Evolutionary conservation across 2,888 invertebrate species (phyloP).

Genomic region (Mycalesis mineus): DNA sequence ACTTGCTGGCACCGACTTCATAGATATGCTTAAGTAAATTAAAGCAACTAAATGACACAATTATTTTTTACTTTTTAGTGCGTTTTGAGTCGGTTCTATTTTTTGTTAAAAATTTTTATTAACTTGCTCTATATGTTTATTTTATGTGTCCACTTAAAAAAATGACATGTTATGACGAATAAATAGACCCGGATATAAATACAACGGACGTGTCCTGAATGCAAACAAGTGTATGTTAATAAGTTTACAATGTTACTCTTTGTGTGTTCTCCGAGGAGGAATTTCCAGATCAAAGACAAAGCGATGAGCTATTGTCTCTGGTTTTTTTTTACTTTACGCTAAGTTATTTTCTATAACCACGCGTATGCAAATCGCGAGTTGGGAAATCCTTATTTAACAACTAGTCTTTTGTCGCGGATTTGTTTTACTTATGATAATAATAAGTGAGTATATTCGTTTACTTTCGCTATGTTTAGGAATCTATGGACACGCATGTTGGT

Average conservation of each 20-base stretch:
- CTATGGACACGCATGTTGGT: too few species aligned
- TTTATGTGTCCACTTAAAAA: slow-evolving; percentile 4
- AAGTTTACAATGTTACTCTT: neutral
- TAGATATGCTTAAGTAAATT: too few species aligned
- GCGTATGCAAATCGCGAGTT: slow-evolving; percentile 25
- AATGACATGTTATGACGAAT: slow-evolving; percentile 4
- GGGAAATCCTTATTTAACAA: slow-evolving; percentile 17
- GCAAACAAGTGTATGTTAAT: slow-evolving; percentile 2
- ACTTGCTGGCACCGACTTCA: too few species aligned
- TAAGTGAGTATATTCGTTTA: too few species aligned
- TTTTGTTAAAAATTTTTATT: too few species aligned
- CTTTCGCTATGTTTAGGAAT: too few species aligned
- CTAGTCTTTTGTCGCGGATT: neutral
- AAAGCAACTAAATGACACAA: too few species aligned
- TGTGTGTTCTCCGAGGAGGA: slow-evolving; percentile 8
- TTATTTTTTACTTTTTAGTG: too few species aligned
- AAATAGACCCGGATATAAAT: slow-evolving; percentile 16
- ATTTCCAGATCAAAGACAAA: slow-evolving; percentile 19
- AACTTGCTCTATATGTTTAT: too few species aligned
- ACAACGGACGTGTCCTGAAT: neutral
- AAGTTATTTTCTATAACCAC: slow-evolving; percentile 24
- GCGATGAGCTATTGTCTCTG: slow-evolving; percentile 16
- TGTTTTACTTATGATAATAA: neutral
- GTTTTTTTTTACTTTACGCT: slow-evolving; percentile 1
- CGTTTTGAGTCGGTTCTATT: too few species aligned